phyloP scores from a whole-genome alignment of 1,140 invertebrate genomes.

The Chironomus striatipennis region DNA sequence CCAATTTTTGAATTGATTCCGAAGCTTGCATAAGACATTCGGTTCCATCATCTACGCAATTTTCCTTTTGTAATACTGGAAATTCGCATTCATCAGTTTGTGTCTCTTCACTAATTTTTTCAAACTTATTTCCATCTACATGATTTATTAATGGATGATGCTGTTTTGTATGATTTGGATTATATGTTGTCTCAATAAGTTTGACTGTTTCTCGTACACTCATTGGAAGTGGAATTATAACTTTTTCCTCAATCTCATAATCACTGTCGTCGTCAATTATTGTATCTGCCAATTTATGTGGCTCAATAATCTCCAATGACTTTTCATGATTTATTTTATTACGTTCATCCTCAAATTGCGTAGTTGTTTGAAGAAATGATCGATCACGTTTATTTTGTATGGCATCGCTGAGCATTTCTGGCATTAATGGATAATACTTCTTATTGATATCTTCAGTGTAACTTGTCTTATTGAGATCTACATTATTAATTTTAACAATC shows the following conservation, averaged over 20 bases:
- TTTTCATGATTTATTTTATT: not conserved
- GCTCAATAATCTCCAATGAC: not conserved
- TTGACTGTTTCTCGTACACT: conserved; percentile 1
- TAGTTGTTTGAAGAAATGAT: not conserved
- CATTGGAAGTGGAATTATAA: not conserved
- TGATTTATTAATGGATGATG: not conserved
- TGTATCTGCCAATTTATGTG: not conserved
- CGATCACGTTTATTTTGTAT: not conserved
- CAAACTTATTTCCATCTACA: too few species aligned
- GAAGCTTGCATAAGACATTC: not conserved
- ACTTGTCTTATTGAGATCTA: not conserved
- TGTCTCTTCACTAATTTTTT: not conserved
- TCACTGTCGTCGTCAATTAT: not conserved
- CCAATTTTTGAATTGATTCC: not conserved
- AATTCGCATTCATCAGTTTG: not conserved
- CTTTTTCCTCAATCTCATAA: not conserved
- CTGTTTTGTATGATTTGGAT: not conserved
- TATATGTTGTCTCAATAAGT: not conserved
- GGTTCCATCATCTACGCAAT: not conserved
- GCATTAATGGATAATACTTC: conserved; percentile 18
- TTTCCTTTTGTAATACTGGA: not conserved
- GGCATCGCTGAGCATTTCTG: conserved; percentile 8
- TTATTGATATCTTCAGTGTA: not conserved
- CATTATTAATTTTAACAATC: not conserved
- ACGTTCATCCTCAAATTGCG: not conserved